Conservation (phyloP, 2,888 invertebrate genomes). For the Ypsolopha scabrella region DNA sequence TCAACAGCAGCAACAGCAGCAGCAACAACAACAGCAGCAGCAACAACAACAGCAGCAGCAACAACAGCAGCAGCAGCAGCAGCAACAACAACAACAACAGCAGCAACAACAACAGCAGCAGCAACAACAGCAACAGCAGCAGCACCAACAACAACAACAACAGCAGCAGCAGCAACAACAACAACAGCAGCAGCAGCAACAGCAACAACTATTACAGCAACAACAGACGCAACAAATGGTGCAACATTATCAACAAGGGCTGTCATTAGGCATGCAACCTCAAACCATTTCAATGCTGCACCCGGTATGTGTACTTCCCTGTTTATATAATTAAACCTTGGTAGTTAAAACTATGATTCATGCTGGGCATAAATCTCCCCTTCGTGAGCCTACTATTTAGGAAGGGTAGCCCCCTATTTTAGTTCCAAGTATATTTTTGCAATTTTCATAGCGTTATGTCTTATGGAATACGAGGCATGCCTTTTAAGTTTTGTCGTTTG, state of each 20-base stretch:
- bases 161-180: constrained; percentile 30
- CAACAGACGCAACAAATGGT: constrained; percentile 59
- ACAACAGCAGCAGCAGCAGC: constrained; percentile 21
- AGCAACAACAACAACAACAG: constrained; percentile 23
- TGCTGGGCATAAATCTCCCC: too few relatives aligned
- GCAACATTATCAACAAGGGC: constrained; percentile 54
- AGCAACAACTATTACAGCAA: constrained; percentile 42
- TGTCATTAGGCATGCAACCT: neutral
- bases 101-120: constrained; percentile 43
- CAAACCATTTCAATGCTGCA: constrained; percentile 39
- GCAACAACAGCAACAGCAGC: constrained; percentile 47
- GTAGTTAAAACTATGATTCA: too few relatives aligned
- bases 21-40: constrained; percentile 11
- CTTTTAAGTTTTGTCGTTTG: too few relatives aligned
- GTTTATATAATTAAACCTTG: too few relatives aligned
- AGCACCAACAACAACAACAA: constrained; percentile 40
- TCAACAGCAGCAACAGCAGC: constrained; percentile 15
- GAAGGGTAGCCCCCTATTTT: too few relatives aligned
- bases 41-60: constrained; percentile 19
- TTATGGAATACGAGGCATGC: too few relatives aligned
- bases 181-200: constrained; percentile 39
- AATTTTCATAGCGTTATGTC: too few relatives aligned
- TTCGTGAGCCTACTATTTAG: too few relatives aligned
- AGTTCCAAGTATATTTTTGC: too few relatives aligned
- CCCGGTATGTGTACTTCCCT: constrained; percentile 46